Base-by-base conservation (phyloP, 2,113 vertebrate species). In the Tichodroma muraria region DNA sequence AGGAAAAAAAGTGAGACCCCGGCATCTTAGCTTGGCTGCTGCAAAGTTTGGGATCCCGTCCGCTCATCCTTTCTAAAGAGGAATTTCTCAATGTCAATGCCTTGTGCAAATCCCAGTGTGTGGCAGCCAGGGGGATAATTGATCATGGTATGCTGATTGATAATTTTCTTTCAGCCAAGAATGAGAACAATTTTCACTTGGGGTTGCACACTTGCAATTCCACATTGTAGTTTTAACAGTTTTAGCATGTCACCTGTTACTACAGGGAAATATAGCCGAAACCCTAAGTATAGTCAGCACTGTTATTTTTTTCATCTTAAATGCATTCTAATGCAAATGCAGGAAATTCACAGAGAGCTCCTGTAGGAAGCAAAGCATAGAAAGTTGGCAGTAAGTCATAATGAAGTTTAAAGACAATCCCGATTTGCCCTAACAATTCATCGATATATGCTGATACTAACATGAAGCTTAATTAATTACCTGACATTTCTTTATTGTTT, bases 191-290 rank as follows among this genome's bases (percentile, higher is more conserved):
- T 97, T 97, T 98, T 98, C 97, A 96, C 94, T 97, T 97, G 97
- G 96, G 93, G 93, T 94, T 95, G 94, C 91, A 96, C 95, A 96
- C 97, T 97, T 97, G 97, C 81, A 96, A 95, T 97, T 97, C 95
- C 95, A 96, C 96, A 93, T 80, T 93, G 88, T 88, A 90, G 83
- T 95, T 89, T 95, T 96, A 97, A 95, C 85, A 96, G 95, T 96
- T 91, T 97, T 97, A 97, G 78, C 95, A 54, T 97, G 96, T 98
- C 98, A 98, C 98, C 97, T 98, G 98, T 98, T 98, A 98, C 97
- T 89, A 96, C 66, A 96, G 93, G 96, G 90, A 97, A 97, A 96
- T 95, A 93, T 28, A 96, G 81, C 82, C 50, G 86, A 98, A 98
- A 97, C 71, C 88, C 66, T 86, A 80, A 97, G 82, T 95, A 94